Base-by-base conservation (phyloP, 2,113 vertebrate genomes). In the Nothocercus nigrocapillus region DNA sequence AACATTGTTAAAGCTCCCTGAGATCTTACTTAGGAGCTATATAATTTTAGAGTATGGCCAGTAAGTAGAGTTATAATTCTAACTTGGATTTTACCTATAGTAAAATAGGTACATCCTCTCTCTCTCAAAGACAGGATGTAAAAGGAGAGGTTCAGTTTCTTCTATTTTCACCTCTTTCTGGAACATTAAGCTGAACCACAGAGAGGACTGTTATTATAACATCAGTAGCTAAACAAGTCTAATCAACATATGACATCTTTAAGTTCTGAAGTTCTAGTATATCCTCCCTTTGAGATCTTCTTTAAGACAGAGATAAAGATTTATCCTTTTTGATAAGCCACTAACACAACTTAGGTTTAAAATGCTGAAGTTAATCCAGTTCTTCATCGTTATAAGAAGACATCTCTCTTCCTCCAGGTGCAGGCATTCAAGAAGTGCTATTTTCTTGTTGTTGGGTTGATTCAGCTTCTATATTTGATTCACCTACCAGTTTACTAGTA, bases 401-500 rank as follows among this genome's bases (percentile, higher is more conserved):
- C 19, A 64, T 38, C 0, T 0, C 19, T 76, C 19, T 82, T 77
- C 49, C 21, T 69, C 38, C 15, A 42, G 66, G 36, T 22, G 3
- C 15, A 77, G 77, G 32, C 32, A 34, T 42, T 66, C 45, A 27
- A 16, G 27, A 73, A 8, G 4, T 54, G 27, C 7, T 59, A 5
- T 32, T 84, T 53, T 70, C 56, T 63, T 78, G 16, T 38, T 69
- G 7, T 36, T 87, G 56, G 4, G 13, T 16, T 87, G 32, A 15
- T 64, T 79, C 53, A 68, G 9, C 24, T 82, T 25, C 44, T 38
- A 45, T 89, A 51, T 49, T 28, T 86, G 69, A 87, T 67, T 45
- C 27, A 82, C 15, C 30, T 86, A 5, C n/a, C 53, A 7, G 20
- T 53, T 84, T 56, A 59, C 20, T 45, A 90, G 83, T 58, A 69